These are phyloP conservation scores for Cuculus canorus DNA, from an alignment of 2,797 vertebrate species.

Conservation along the genomic window DNA sequence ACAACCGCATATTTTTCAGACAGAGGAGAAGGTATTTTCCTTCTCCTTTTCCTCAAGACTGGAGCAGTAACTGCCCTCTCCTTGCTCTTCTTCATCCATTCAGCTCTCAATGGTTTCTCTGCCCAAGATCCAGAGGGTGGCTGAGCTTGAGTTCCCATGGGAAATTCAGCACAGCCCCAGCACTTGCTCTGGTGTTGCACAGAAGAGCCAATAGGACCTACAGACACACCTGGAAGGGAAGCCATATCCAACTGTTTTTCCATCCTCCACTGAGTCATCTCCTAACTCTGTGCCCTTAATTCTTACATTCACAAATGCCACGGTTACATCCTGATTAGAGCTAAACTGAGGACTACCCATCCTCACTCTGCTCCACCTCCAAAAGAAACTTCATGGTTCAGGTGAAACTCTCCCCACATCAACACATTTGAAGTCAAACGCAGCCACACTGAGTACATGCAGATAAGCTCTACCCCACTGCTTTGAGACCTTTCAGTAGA, in stretches of 20 bases:
- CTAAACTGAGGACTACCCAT: background rate
- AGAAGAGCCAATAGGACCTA: background rate
- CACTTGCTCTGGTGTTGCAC: background rate
- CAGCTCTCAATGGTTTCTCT: background rate
- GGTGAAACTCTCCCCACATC: background rate
- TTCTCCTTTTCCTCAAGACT: background rate
- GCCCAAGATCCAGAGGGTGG: no score
- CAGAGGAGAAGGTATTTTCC: background rate
- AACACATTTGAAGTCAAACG: background rate
- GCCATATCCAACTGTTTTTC: background rate
- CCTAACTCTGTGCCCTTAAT: background rate
- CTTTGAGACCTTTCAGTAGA: background rate
- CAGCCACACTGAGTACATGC: accelerated
- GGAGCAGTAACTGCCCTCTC: background rate
- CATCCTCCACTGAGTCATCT: background rate
- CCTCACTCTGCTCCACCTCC: background rate
- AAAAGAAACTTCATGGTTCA: background rate
- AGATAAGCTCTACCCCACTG: background rate
- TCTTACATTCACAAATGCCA: background rate
- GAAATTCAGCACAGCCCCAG: background rate
- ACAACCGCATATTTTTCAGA: background rate
- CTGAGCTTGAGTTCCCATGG: no score
- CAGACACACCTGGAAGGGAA: accelerated
- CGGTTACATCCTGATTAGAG: background rate
- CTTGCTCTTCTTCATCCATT: background rate